Evolutionary conservation across 2,797 vertebrate species (phyloP).

Genomic region (Anableps anableps): DNA sequence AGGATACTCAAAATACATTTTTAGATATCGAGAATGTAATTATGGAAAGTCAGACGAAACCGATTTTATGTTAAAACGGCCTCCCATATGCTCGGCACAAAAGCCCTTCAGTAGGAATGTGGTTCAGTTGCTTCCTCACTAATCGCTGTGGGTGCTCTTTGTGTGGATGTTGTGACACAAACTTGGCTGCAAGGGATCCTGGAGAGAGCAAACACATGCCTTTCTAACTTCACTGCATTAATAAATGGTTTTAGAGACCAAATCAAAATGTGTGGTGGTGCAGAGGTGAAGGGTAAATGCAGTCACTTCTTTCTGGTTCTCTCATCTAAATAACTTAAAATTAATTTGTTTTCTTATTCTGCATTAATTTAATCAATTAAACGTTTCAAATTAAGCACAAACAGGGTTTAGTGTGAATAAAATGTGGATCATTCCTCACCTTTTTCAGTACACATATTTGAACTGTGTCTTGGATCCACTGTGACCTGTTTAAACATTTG

Average conservation of each 20-base stretch:
- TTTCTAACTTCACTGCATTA: background rate
- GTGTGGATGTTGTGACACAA: too few relatives aligned
- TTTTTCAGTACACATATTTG: background rate
- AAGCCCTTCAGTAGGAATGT: slow-evolving; percentile 53
- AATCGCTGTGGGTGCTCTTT: slow-evolving; percentile 32
- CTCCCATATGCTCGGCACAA: background rate
- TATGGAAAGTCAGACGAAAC: too few relatives aligned
- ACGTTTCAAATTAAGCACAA: background rate
- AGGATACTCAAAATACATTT: too few relatives aligned
- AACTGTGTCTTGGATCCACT: background rate
- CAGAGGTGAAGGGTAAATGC: too few relatives aligned
- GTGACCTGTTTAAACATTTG: background rate
- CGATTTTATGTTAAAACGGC: too few relatives aligned
- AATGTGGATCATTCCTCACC: background rate
- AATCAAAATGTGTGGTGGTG: too few relatives aligned
- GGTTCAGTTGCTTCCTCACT: slow-evolving; percentile 55
- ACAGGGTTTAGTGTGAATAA: background rate
- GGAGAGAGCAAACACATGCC: background rate
- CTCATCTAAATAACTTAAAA: background rate
- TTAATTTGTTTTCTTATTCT: background rate
- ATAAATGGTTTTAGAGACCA: too few relatives aligned
- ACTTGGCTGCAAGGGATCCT: background rate
- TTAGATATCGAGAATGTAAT: too few relatives aligned
- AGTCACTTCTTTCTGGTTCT: background rate
- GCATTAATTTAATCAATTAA: background rate